phyloP scores from a whole-genome alignment of 2,797 vertebrate species.

The Acipenser oxyrinchus region DNA sequence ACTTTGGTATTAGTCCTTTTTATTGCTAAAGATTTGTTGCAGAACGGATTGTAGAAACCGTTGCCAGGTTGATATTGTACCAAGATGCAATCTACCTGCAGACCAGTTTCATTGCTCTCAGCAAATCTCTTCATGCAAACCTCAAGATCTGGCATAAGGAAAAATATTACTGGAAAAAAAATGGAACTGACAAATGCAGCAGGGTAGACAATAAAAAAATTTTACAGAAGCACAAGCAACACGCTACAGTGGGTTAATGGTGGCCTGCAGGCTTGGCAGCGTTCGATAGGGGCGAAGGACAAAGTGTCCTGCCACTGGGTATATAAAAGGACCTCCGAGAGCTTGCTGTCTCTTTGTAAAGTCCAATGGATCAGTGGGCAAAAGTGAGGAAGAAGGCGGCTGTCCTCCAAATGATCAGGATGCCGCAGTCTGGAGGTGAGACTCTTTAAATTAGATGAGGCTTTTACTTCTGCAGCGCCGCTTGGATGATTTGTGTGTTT shows the following conservation, averaged over 20 bases:
- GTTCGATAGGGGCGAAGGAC: conserved; percentile 55
- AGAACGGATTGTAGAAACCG: no score
- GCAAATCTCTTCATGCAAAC: no score
- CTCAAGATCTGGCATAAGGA: no score
- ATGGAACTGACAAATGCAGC: neutral
- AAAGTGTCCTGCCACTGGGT: conserved; percentile 29
- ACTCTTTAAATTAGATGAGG: neutral
- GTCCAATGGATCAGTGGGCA: conserved; percentile 33
- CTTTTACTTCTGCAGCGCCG: no score
- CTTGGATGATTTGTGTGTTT: no score
- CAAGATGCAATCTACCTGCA: no score
- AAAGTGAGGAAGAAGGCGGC: conserved; percentile 24
- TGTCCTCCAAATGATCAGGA: conserved; percentile 22
- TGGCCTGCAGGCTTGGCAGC: conserved; percentile 28
- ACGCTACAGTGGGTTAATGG: conserved; percentile 29
- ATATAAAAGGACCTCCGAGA: conserved; percentile 45
- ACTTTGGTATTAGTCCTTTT: no score
- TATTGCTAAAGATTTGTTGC: no score
- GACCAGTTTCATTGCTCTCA: no score
- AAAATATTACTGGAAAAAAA: neutral
- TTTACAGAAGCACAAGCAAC: no score
- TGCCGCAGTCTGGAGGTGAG: conserved; percentile 41
- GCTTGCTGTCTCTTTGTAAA: conserved; percentile 12
- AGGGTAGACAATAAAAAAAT: no score
- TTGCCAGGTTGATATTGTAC: no score